These are phyloP conservation scores for Siderastrea siderea DNA, from an alignment of 92 coral and sea anemone species.

Conservation along the genomic window DNA sequence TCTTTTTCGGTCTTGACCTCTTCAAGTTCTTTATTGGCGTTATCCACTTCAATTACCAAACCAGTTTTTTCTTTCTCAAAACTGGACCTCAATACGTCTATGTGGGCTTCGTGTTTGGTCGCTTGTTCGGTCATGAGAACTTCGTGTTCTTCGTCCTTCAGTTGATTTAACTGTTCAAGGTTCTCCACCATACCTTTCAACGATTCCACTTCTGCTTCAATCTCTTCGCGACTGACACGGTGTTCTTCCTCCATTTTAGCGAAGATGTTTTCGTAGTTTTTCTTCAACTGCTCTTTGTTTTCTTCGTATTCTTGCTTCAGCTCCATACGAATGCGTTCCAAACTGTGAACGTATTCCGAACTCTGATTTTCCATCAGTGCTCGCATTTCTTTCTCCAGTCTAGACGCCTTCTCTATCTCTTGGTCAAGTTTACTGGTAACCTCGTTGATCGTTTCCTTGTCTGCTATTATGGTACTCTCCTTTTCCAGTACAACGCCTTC, in stretches of 20 bases:
- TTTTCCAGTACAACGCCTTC: constrained; percentile 57
- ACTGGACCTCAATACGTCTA: constrained; percentile 56
- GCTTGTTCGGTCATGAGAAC: constrained; percentile 76
- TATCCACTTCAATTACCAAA: constrained; percentile 30
- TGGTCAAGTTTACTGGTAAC: constrained; percentile 67
- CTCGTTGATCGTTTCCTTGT: constrained; percentile 64
- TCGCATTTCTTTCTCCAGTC: constrained; percentile 74
- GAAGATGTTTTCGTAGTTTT: constrained; percentile 80
- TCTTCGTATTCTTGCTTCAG: constrained; percentile 82
- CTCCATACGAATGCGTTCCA: constrained; percentile 81
- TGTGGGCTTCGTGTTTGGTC: constrained; percentile 69
- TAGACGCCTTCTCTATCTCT: constrained; percentile 67
- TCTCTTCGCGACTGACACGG: constrained; percentile 74
- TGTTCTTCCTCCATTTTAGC: constrained; percentile 86
- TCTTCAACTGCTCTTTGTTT: constrained; percentile 70
- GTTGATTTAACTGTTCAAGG: constrained; percentile 86
- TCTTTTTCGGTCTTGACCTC: constrained; percentile 49
- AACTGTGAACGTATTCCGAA: constrained; percentile 68
- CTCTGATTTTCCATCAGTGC: constrained; percentile 68
- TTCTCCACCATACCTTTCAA: constrained; percentile 93
- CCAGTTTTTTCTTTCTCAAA: constrained; percentile 60
- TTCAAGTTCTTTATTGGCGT: constrained; percentile 35
- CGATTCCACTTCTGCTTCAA: constrained; percentile 83
- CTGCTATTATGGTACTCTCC: constrained; percentile 64
- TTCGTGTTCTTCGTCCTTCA: constrained; percentile 87